Conservation (phyloP, 2,888 invertebrate species). For the Orthosia gracilis region DNA sequence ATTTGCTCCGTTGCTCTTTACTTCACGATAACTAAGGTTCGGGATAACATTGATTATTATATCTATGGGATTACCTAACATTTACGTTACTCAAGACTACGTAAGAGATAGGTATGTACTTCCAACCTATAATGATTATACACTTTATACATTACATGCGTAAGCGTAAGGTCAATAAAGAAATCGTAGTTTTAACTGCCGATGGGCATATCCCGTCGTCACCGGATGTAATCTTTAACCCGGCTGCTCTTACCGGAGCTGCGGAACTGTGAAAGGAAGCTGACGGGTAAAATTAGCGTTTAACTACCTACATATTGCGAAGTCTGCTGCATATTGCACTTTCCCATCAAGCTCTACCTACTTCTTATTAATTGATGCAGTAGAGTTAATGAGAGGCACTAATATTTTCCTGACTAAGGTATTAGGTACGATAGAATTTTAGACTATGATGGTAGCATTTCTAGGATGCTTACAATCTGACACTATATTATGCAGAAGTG, state of each 20-base stretch:
- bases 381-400: no score
- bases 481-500: not conserved
- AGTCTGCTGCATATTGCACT: not conserved
- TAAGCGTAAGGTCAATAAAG: slow-evolving; percentile 15
- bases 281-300: slow-evolving; percentile 16
- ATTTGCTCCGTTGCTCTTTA: not conserved
- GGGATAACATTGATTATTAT: no score
- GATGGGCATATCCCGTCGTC: not conserved
- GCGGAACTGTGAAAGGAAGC: slow-evolving; percentile 4
- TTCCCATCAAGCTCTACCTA: not conserved
- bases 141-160: slow-evolving; percentile 4
- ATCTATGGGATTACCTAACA: slow-evolving; percentile 12
- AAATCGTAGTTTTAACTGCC: slow-evolving; percentile 16
- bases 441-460: not conserved
- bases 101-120: not conserved
- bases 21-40: slow-evolving; percentile 2
- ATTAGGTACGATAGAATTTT: no score
- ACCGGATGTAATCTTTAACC: slow-evolving; percentile 37
- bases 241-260: slow-evolving; percentile 4
- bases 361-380: not conserved
- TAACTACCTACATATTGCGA: not conserved
- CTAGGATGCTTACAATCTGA: not conserved
- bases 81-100: not conserved
- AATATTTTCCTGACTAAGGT: no score
- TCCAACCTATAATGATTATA: not conserved